Evolutionary conservation across 2,113 vertebrate genomes (phyloP).

Genomic region (Leptodactylus fuscus): DNA sequence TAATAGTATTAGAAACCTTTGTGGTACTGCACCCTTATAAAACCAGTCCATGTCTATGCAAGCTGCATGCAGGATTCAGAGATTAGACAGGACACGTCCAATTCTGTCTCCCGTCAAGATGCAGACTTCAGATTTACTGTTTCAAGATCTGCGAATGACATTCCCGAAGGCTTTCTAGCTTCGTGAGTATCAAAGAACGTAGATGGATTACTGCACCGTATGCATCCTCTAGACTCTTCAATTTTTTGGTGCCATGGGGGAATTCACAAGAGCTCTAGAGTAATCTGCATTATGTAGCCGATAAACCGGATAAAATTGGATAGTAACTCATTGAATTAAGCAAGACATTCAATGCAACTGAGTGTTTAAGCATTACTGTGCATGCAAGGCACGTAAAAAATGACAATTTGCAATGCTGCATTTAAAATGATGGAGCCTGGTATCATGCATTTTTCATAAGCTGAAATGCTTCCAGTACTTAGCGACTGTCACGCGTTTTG

Average conservation of each 20-base stretch:
- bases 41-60: background rate
- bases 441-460: constrained; percentile 34
- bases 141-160: constrained; percentile 55
- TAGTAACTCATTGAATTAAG: constrained; percentile 12
- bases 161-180: constrained; percentile 46
- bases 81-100: constrained; percentile 19
- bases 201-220: constrained; percentile 56
- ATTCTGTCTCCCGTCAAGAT: constrained; percentile 26
- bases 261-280: constrained; percentile 7
- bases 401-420: constrained; percentile 28
- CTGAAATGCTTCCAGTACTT: constrained; percentile 18
- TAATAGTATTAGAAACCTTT: background rate
- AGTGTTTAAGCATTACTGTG: background rate
- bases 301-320: background rate
- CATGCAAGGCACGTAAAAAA: constrained; percentile 3
- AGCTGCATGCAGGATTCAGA: constrained; percentile 14
- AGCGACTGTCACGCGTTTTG: constrained; percentile 12
- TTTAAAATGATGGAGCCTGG: background rate
- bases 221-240: constrained; percentile 55
- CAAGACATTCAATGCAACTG: background rate
- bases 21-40: background rate
- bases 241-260: constrained; percentile 29
- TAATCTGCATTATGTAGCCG: background rate
- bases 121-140: constrained; percentile 52
- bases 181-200: constrained; percentile 54